These are phyloP conservation scores for Clarias fuscus DNA, from an alignment of 2,797 vertebrate species.

Conservation along the genomic window DNA sequence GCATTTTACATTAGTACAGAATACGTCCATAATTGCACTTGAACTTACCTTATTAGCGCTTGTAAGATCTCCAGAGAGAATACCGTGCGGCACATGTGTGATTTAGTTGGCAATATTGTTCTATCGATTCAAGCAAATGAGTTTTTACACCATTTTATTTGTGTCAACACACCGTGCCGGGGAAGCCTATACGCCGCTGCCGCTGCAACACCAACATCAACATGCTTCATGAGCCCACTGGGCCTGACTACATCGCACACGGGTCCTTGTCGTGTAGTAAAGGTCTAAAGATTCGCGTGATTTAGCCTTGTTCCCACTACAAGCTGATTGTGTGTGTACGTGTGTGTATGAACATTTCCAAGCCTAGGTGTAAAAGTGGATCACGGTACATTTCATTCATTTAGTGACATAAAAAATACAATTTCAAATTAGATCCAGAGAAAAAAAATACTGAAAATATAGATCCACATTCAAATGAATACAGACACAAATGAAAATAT, in stretches of 20 bases:
- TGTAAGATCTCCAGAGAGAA: not conserved
- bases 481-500: conserved; percentile 2
- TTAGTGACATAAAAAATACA: not conserved
- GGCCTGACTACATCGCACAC: conserved; percentile 49
- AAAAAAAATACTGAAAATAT: too few relatives aligned
- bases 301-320: conserved; percentile 45
- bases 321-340: conserved; percentile 21
- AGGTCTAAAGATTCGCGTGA: conserved; percentile 42
- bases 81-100: conserved; percentile 7
- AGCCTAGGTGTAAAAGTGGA: not conserved
- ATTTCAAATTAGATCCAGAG: not conserved
- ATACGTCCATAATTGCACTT: not conserved
- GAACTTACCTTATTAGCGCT: conserved; percentile 14
- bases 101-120: conserved; percentile 53
- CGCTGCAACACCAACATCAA: conserved; percentile 44
- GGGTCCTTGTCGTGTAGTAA: conserved; percentile 54
- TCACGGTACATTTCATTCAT: not conserved
- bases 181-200: conserved; percentile 25
- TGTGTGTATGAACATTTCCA: conserved; percentile 4
- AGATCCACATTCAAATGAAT: not conserved
- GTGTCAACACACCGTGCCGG: conserved; percentile 30
- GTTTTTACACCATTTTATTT: conserved; percentile 45
- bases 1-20: not conserved
- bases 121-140: conserved; percentile 49
- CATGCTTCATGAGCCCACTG: conserved; percentile 58